A percentile compares a stretch with the other conserved stretches of the same genome.
phyloP scores from a whole-genome alignment of 1,140 invertebrate species.

The Periplaneta americana region DNA sequence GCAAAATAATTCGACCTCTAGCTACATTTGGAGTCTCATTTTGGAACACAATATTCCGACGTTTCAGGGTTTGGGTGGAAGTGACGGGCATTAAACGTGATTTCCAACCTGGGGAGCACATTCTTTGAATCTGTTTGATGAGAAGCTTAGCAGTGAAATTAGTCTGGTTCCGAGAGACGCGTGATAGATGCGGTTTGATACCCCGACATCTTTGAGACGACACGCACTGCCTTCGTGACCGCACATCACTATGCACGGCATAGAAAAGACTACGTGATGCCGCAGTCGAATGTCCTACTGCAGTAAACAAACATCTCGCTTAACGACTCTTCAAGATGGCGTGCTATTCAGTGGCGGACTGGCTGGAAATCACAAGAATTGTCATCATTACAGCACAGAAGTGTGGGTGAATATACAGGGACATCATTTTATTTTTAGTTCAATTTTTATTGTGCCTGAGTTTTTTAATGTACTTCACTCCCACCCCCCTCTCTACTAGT shows the following conservation, averaged over 20 bases:
- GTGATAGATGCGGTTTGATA: too few species aligned
- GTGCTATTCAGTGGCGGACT: neutral
- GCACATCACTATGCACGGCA: neutral
- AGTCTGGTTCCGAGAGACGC: neutral
- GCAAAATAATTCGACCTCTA: too few species aligned
- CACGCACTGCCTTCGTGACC: neutral
- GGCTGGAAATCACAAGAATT: too few species aligned
- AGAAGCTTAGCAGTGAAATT: neutral
- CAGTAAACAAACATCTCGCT: neutral
- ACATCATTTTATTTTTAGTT: too few species aligned
- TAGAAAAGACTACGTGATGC: neutral
- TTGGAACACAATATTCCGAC: too few species aligned
- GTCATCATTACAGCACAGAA: too few species aligned
- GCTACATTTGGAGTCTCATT: too few species aligned
- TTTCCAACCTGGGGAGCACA: neutral
- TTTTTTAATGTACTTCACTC: too few species aligned
- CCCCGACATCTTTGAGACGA: neutral
- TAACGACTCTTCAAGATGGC: neutral
- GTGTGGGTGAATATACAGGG: too few species aligned
- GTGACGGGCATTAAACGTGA: neutral
- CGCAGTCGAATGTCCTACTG: neutral
- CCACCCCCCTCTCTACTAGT: too few species aligned
- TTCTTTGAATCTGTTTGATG: neutral
- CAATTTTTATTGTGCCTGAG: too few species aligned
- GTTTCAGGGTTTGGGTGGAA: neutral